Conservation (phyloP, 2,888 invertebrate species). For the Chromoteleia sp. region DNA sequence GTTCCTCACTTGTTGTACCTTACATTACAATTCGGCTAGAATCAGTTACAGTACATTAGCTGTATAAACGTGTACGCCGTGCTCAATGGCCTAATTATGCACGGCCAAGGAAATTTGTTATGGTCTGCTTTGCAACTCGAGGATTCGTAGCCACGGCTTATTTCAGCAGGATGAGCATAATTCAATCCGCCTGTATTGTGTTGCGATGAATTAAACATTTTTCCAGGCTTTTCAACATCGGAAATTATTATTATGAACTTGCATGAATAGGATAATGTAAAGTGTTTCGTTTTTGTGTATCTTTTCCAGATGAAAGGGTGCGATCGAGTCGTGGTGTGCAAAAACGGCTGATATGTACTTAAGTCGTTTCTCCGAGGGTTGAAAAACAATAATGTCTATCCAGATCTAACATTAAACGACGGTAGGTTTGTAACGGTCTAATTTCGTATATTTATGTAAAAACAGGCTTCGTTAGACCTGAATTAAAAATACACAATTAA, state of each 20-base stretch:
- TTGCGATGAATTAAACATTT: conserved; percentile 2
- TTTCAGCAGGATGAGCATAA: conserved; percentile 30
- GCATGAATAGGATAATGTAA: too few relatives aligned
- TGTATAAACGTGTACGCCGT: conserved; percentile 46
- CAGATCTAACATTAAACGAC: too few relatives aligned
- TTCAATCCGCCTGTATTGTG: conserved; percentile 7
- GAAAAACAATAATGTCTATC: too few relatives aligned
- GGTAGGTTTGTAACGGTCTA: too few relatives aligned
- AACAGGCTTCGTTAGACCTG: too few relatives aligned
- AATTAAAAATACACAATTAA: too few relatives aligned
- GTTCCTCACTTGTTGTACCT: conserved; percentile 42
- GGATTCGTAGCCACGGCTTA: conserved; percentile 39
- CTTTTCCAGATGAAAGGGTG: too few relatives aligned
- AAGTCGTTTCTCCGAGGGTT: too few relatives aligned
- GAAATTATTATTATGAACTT: not conserved
- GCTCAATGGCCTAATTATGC: conserved; percentile 65
- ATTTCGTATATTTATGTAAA: too few relatives aligned
- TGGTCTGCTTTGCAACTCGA: conserved; percentile 55
- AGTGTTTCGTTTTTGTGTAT: too few relatives aligned
- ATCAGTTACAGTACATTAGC: conserved; percentile 62
- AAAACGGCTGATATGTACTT: too few relatives aligned
- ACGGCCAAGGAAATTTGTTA: conserved; percentile 60
- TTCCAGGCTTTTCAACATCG: not conserved
- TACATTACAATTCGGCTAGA: conserved; percentile 49
- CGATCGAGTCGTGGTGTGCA: too few relatives aligned